A percentile compares a stretch with the other conserved stretches of the same genome.
These are phyloP conservation scores for Caenorhabditis afra DNA, from an alignment of 2,888 invertebrate species.

Conservation along the genomic window DNA sequence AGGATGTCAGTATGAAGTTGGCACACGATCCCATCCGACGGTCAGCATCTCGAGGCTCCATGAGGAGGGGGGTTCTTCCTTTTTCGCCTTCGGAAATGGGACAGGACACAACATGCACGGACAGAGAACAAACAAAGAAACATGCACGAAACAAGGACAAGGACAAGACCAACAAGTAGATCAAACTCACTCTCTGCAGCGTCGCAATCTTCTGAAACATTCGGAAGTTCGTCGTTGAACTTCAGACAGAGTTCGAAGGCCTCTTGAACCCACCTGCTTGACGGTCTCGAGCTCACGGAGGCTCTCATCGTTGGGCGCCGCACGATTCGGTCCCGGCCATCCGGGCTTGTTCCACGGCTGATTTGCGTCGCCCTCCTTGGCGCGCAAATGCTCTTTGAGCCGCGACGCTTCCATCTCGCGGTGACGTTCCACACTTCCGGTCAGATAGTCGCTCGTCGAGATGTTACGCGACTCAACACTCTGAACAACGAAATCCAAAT, in stretches of 20 bases:
- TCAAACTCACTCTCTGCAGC: constrained; percentile 75
- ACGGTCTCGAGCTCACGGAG: constrained; percentile 77
- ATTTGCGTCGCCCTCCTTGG: constrained; percentile 79
- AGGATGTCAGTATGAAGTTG: constrained; percentile 23
- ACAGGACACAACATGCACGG: constrained; percentile 36
- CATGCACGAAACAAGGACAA: constrained; percentile 24
- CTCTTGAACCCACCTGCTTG: constrained; percentile 61
- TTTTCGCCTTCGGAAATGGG: constrained; percentile 35
- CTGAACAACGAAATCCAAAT: constrained; percentile 54
- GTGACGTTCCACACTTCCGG: constrained; percentile 79
- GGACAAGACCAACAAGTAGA: too few species aligned
- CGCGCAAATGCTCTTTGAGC: constrained; percentile 76
- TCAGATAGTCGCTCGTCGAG: constrained; percentile 77
- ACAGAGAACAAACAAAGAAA: constrained; percentile 33
- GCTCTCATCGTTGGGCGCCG: constrained; percentile 73
- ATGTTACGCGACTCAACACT: constrained; percentile 78
- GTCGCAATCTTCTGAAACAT: constrained; percentile 76
- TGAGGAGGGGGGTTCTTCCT: neutral
- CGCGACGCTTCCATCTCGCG: constrained; percentile 77
- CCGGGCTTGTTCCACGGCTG: constrained; percentile 80
- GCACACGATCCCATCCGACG: constrained; percentile 1
- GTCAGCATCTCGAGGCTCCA: too few species aligned
- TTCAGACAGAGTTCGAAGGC: neutral
- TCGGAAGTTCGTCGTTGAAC: neutral
- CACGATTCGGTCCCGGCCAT: constrained; percentile 77